Evolutionary conservation across 2,888 invertebrate genomes (phyloP).

Genomic region (Zygothrica quintamaculata): DNA sequence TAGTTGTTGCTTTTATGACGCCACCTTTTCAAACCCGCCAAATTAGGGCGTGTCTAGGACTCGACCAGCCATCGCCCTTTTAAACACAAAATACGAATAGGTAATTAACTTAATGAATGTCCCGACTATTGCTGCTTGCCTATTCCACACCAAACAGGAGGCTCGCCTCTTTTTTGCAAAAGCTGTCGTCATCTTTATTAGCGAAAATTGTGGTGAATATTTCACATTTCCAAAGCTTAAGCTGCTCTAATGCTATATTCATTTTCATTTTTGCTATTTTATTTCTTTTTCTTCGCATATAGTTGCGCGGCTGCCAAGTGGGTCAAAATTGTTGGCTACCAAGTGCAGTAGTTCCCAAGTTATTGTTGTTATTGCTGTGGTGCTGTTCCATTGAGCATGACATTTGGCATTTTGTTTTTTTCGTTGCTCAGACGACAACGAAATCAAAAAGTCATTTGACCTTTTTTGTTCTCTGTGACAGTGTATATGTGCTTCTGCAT

Average conservation of each 20-base stretch:
- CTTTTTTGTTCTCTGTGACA: constrained; percentile 38
- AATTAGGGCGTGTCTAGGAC: constrained; percentile 44
- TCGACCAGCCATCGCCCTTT: constrained; percentile 14
- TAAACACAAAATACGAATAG: constrained; percentile 14
- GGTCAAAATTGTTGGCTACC: constrained; percentile 52
- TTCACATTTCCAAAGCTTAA: constrained; percentile 17
- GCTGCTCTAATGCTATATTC: constrained; percentile 33
- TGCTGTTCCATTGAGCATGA: constrained; percentile 55
- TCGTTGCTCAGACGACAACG: constrained; percentile 53
- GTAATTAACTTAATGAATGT: constrained; percentile 56
- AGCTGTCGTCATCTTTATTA: constrained; percentile 52
- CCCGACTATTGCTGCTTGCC: constrained; percentile 28
- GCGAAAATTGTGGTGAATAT: constrained; percentile 23
- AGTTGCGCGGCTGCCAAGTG: constrained; percentile 47
- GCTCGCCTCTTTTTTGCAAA: constrained; percentile 12
- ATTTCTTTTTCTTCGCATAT: too few relatives aligned
- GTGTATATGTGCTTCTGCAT: constrained; percentile 2
- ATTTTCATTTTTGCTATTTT: constrained; percentile 13
- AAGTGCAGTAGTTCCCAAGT: constrained; percentile 54
- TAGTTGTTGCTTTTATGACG: constrained; percentile 45
- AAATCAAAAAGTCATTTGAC: constrained; percentile 60
- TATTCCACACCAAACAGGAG: constrained; percentile 21
- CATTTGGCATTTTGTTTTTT: constrained; percentile 65
- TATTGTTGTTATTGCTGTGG: too few relatives aligned
- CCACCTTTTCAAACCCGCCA: constrained; percentile 29